Evolutionary conservation across 2,888 invertebrate species (phyloP).

Genomic region (Apodemia zela): DNA sequence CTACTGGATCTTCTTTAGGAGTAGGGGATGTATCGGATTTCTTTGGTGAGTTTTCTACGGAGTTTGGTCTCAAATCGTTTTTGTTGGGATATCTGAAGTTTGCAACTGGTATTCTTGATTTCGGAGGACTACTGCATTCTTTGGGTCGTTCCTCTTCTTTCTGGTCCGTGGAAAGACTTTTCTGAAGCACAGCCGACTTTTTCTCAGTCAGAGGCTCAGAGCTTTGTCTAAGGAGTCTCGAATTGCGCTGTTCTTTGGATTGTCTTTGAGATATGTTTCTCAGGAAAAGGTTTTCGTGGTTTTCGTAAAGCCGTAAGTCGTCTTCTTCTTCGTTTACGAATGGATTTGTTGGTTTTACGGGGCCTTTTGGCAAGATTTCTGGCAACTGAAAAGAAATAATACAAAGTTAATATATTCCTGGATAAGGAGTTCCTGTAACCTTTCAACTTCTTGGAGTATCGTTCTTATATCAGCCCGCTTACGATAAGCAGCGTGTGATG

Average conservation of each 20-base stretch:
- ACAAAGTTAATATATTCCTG: too few relatives aligned
- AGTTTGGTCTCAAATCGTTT: constrained; percentile 50
- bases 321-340: constrained; percentile 51
- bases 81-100: constrained; percentile 72
- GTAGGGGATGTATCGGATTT: constrained; percentile 33
- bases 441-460: too few relatives aligned
- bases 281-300: constrained; percentile 67
- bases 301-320: constrained; percentile 62
- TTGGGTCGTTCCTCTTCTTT: constrained; percentile 43
- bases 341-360: constrained; percentile 53
- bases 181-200: constrained; percentile 50
- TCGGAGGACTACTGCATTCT: constrained; percentile 37
- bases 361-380: constrained; percentile 62
- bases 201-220: constrained; percentile 65
- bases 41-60: constrained; percentile 59
- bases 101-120: constrained; percentile 64
- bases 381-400: constrained; percentile 48
- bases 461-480: too few relatives aligned
- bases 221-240: constrained; percentile 58
- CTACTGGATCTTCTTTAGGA: constrained; percentile 35
- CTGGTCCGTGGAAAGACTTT: constrained; percentile 66
- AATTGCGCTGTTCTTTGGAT: constrained; percentile 60
- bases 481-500: too few relatives aligned
- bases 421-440: too few relatives aligned
- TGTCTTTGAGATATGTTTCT: constrained; percentile 66